phyloP scores from a whole-genome alignment of 2,113 vertebrate species.

The Holacanthus passer region DNA sequence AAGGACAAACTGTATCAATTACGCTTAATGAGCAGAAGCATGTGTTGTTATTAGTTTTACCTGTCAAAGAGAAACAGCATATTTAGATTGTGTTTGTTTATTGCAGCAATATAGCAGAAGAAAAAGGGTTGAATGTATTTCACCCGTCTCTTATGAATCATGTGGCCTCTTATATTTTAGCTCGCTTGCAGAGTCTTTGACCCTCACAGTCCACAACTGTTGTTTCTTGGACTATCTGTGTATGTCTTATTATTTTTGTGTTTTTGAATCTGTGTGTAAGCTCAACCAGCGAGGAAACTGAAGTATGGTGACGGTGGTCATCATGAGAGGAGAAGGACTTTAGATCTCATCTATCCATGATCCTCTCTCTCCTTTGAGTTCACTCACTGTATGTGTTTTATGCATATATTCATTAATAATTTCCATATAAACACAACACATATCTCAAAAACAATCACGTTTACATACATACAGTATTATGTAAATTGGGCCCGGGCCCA shows the following conservation, averaged over 20 bases:
- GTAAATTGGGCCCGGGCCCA: not conserved
- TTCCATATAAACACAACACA: not conserved
- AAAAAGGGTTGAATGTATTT: conserved; percentile 7
- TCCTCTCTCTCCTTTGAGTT: not conserved
- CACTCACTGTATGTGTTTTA: not conserved
- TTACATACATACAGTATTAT: not conserved
- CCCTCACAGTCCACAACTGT: not conserved
- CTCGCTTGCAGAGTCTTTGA: not conserved
- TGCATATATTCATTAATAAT: not conserved
- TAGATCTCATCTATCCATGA: not conserved
- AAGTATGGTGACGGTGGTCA: not conserved
- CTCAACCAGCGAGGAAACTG: too few relatives aligned
- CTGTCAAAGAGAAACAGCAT: not conserved
- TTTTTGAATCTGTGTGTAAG: too few relatives aligned
- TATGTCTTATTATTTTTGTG: too few relatives aligned
- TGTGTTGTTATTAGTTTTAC: not conserved
- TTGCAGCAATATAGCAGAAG: not conserved
- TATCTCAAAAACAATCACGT: not conserved
- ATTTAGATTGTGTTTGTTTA: not conserved
- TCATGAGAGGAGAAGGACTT: not conserved
- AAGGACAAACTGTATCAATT: not conserved
- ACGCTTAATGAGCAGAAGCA: not conserved
- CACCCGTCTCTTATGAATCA: not conserved
- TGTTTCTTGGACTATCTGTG: conserved; percentile 2
- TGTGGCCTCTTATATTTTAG: not conserved